Conservation (phyloP, 2,888 invertebrate genomes). For the Lutraria lutraria region DNA sequence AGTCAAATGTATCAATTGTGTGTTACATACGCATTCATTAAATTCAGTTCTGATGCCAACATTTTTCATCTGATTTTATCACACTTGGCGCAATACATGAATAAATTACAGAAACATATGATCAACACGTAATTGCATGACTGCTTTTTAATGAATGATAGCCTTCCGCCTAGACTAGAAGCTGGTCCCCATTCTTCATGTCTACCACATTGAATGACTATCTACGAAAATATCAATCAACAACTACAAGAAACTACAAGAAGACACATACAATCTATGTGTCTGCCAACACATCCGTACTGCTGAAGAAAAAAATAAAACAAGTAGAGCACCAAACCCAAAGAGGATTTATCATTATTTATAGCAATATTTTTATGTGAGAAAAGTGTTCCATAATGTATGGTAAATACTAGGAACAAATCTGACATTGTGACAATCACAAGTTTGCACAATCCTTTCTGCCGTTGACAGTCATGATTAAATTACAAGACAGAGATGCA, state of each 20-base stretch:
- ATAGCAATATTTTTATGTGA: background rate
- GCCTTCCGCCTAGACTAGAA: background rate
- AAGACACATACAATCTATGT: background rate
- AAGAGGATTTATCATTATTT: no score
- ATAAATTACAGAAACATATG: background rate
- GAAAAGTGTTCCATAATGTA: no score
- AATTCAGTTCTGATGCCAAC: background rate
- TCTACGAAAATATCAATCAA: background rate
- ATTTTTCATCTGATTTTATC: background rate
- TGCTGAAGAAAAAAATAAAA: background rate
- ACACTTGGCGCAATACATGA: background rate
- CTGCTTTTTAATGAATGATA: background rate
- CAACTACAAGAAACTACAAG: slow-evolving; percentile 1
- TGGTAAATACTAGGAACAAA: background rate
- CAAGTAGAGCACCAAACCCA: background rate
- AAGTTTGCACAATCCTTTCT: background rate
- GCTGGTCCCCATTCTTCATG: background rate
- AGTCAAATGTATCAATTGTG: background rate
- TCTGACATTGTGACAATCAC: background rate
- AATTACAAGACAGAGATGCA: background rate
- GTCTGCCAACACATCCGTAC: background rate
- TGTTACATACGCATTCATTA: background rate
- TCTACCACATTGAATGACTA: background rate
- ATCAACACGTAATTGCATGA: background rate
- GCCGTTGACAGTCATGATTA: background rate